Evolutionary conservation across 2,888 invertebrate species (phyloP).

Genomic region (Sisyra terminalis): DNA sequence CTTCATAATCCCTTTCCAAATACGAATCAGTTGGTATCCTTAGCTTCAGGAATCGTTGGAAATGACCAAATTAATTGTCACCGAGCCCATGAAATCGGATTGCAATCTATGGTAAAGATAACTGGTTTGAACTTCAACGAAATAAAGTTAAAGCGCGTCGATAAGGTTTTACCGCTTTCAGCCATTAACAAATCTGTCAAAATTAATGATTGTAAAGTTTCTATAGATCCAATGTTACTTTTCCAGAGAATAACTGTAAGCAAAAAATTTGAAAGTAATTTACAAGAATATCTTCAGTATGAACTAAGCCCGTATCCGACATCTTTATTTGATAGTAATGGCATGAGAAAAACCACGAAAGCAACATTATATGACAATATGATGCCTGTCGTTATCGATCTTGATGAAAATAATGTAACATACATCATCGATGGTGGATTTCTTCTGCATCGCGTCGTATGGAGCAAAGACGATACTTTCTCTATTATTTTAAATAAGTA

Average conservation of each 20-base stretch:
- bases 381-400: conserved; percentile 11
- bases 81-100: conserved; percentile 13
- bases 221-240: conserved; percentile 4
- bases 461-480: conserved; percentile 17
- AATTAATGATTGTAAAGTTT: conserved; percentile 12
- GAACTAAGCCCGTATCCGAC: conserved; percentile 8
- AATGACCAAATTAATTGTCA: conserved; percentile 15
- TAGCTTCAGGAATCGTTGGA: conserved; percentile 16
- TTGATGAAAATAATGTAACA: conserved; percentile 14
- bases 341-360: conserved; percentile 8
- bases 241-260: conserved; percentile 6
- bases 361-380: conserved; percentile 5
- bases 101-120: conserved; percentile 12
- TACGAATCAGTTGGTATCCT: conserved; percentile 12
- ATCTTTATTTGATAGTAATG: conserved; percentile 8
- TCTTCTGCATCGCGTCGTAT: conserved; percentile 19
- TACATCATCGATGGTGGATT: conserved; percentile 17
- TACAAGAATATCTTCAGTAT: conserved; percentile 7
- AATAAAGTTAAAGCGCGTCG: conserved; percentile 17
- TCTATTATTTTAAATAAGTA: conserved; percentile 15
- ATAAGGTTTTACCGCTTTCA: conserved; percentile 15
- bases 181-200: conserved; percentile 12
- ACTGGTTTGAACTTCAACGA: conserved; percentile 12
- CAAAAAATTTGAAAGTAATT: conserved; percentile 7
- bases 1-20: conserved; percentile 14